Evolutionary conservation across 2,113 vertebrate genomes (phyloP).

Genomic region (Peromyscus polionotus): DNA sequence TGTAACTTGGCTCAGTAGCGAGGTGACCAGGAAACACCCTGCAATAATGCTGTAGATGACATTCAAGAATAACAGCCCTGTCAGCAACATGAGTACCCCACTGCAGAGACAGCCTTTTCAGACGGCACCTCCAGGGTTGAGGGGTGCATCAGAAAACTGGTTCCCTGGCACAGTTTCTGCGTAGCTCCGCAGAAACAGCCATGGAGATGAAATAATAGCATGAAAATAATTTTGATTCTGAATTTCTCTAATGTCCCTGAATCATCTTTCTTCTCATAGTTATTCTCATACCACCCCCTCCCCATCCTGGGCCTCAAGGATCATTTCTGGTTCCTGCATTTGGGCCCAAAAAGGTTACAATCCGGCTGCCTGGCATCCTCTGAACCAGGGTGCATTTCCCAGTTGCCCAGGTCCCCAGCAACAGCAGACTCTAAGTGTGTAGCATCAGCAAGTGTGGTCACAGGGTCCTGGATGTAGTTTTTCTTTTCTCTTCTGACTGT

Average conservation of each 20-base stretch:
- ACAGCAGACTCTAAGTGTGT: not conserved
- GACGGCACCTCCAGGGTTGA: not conserved
- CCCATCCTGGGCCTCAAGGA: not conserved
- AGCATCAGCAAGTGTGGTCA: not conserved
- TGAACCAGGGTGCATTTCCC: not conserved
- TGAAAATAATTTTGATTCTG: not conserved
- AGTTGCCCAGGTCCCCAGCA: not conserved
- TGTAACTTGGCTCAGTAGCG: not conserved
- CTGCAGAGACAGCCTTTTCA: not conserved
- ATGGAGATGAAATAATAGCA: too few relatives aligned
- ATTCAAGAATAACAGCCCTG: not conserved
- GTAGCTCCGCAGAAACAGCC: not conserved
- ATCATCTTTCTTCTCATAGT: not conserved
- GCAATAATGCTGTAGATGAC: not conserved
- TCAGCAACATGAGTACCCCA: not conserved
- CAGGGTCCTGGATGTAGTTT: not conserved
- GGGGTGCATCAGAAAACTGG: not conserved
- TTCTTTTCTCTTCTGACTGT: not conserved
- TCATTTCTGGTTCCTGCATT: not conserved
- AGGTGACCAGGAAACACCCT: not conserved
- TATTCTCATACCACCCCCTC: not conserved
- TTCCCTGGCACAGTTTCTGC: not conserved
- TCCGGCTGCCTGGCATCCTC: too few relatives aligned
- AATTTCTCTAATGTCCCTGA: not conserved
- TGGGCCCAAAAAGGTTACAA: not conserved